A percentile compares a stretch with the other conserved stretches of the same genome.
Conservation (phyloP, 2,888 invertebrate genomes). For the Sinhomidia bicolor region DNA sequence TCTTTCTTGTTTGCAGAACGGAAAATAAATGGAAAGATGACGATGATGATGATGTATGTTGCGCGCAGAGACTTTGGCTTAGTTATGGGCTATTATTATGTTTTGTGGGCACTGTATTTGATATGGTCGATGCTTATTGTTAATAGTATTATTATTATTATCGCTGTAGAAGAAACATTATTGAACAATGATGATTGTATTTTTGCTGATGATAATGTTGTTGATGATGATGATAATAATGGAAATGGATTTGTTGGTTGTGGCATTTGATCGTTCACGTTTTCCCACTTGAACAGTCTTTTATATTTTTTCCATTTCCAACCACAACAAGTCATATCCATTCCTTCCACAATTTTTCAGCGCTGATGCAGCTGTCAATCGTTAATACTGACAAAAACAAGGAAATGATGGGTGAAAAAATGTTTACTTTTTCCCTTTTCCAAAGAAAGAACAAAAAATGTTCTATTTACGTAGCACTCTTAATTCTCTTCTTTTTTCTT, state of each 20-base stretch:
- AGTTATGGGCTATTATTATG: slow-evolving; percentile 49
- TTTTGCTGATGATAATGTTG: slow-evolving; percentile 5
- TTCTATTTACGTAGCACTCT: no score
- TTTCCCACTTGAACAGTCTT: slow-evolving; percentile 51
- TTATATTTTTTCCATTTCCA: slow-evolving; percentile 73
- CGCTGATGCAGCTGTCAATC: slow-evolving; percentile 39
- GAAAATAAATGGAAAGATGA: slow-evolving; percentile 27
- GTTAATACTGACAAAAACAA: slow-evolving; percentile 41
- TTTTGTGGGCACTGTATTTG: slow-evolving; percentile 37
- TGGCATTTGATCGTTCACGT: slow-evolving; percentile 47
- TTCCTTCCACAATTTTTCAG: slow-evolving; percentile 38
- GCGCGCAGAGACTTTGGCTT: no score
- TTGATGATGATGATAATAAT: neutral
- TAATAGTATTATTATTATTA: slow-evolving; percentile 2
- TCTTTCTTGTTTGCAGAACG: neutral
- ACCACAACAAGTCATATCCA: slow-evolving; percentile 70
- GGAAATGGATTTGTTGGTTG: slow-evolving; percentile 13
- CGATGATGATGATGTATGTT: slow-evolving; percentile 31
- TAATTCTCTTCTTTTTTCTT: no score
- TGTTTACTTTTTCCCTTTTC: slow-evolving; percentile 18
- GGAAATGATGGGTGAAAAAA: slow-evolving; percentile 16
- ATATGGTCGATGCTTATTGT: slow-evolving; percentile 20
- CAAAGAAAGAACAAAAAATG: no score
- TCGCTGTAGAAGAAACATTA: slow-evolving; percentile 1
- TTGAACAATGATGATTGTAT: slow-evolving; percentile 30